Evolutionary conservation across 2,113 vertebrate species (phyloP).

Genomic region (Saiga tatarica): DNA sequence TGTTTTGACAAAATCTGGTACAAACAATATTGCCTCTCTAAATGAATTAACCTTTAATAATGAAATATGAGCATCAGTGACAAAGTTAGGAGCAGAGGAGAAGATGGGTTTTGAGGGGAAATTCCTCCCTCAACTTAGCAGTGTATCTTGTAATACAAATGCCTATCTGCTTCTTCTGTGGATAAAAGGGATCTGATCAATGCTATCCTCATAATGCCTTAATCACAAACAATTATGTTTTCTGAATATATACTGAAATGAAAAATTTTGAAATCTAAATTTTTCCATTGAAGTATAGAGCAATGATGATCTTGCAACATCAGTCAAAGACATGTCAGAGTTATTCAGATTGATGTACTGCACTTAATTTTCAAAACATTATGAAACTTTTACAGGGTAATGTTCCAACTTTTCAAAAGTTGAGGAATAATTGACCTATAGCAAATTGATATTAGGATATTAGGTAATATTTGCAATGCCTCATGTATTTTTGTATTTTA

Average conservation of each 20-base stretch:
- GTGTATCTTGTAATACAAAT: not conserved
- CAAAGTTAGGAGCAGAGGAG: not conserved
- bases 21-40: not conserved
- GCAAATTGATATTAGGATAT: not conserved
- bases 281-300: not conserved
- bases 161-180: not conserved
- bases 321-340: not conserved
- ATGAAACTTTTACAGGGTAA: not conserved
- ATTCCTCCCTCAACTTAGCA: not conserved
- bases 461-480: not conserved
- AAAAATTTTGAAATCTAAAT: not conserved
- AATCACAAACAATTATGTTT: not conserved
- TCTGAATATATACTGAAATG: not conserved
- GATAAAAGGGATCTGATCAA: not conserved
- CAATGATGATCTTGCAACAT: not conserved
- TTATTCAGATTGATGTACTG: not conserved
- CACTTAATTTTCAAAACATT: not conserved
- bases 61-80: not conserved
- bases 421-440: not conserved
- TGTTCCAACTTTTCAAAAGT: not conserved
- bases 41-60: not conserved
- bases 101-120: not conserved
- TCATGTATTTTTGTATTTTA: not conserved
- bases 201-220: not conserved
- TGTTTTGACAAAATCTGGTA: constrained; percentile 12